A percentile compares a stretch with the other conserved stretches of the same genome.
Evolutionary conservation across 2,888 invertebrate species (phyloP).

Genomic region (Drosophila rubida): DNA sequence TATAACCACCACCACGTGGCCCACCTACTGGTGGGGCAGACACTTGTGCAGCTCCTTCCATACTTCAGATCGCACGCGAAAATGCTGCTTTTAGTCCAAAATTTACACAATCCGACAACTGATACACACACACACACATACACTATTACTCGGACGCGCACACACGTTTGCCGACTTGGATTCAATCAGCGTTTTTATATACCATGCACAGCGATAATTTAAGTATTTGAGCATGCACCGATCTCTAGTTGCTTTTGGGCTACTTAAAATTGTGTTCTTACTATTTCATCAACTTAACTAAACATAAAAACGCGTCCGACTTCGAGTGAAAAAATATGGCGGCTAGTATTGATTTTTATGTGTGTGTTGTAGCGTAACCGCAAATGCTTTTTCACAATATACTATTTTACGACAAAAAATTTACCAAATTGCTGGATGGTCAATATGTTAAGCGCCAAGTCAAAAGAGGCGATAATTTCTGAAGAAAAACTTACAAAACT

Average conservation of each 20-base stretch:
- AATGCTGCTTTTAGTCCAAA: conserved; percentile 18
- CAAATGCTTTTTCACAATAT: background rate
- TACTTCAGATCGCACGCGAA: conserved; percentile 12
- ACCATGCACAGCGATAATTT: conserved; percentile 7
- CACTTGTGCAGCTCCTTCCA: conserved; percentile 79
- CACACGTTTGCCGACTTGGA: conserved; percentile 53
- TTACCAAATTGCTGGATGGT: background rate
- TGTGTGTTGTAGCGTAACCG: conserved; percentile 22
- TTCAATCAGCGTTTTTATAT: conserved; percentile 15
- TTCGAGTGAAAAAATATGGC: conserved; percentile 76
- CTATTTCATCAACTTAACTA: conserved; percentile 51
- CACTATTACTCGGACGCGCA: conserved; percentile 44
- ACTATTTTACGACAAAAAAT: background rate
- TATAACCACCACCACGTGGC: conserved; percentile 82
- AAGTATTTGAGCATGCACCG: background rate
- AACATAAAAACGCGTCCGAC: conserved; percentile 64
- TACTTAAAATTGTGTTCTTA: conserved; percentile 21
- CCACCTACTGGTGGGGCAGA: conserved; percentile 76
- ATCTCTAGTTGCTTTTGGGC: conserved; percentile 21
- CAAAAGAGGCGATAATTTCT: no score
- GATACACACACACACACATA: conserved; percentile 42
- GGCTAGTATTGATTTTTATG: conserved; percentile 73
- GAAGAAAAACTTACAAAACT: no score
- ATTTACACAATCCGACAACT: conserved; percentile 47
- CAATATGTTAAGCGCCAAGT: no score